Conservation (phyloP, 2,797 vertebrate species). For the Clamator glandarius region DNA sequence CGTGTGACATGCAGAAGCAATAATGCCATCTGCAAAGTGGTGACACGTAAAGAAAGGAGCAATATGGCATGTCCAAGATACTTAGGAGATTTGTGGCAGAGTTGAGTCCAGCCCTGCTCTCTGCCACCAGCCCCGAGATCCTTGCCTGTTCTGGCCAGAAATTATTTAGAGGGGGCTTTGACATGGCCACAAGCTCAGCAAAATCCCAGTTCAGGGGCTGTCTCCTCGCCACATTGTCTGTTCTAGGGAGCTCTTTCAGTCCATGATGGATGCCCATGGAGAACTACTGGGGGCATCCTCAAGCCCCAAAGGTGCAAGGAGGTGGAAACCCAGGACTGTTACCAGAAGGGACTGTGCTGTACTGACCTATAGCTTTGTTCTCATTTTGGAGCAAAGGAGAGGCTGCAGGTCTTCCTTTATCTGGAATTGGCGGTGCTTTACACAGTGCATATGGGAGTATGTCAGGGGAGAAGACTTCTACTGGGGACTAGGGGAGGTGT, state of each 20-base stretch:
- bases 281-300: neutral
- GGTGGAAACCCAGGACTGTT: neutral
- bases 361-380: neutral
- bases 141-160: neutral
- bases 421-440: neutral
- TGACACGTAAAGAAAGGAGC: neutral
- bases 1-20: accelerated
- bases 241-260: neutral
- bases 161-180: neutral
- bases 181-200: neutral
- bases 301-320: neutral
- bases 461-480: neutral
- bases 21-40: neutral
- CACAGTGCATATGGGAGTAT: neutral
- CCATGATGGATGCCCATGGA: too few relatives aligned
- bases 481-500: neutral
- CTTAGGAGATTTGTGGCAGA: neutral
- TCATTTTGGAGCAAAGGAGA: neutral
- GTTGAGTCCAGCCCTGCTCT: neutral
- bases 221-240: accelerated
- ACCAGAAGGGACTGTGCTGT: neutral
- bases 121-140: neutral
- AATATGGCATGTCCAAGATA: neutral
- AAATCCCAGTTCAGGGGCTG: neutral
- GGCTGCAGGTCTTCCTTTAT: neutral